Conservation (phyloP, 23 tunicate species). For the Clavelina lepadiformis region DNA sequence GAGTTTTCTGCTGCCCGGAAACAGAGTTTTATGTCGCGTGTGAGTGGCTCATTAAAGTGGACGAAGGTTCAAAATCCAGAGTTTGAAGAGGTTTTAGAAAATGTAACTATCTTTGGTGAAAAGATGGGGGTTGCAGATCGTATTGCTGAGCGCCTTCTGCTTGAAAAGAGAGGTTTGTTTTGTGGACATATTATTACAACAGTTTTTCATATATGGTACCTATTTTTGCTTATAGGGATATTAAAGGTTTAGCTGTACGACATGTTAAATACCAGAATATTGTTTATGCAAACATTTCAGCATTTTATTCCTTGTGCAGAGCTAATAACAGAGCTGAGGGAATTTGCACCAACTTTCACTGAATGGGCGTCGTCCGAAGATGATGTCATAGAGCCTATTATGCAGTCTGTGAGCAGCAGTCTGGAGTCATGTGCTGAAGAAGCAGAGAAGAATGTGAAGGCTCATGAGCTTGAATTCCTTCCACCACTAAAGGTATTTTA, state of each 20-base stretch:
- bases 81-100: constrained; percentile 32
- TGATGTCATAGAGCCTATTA: constrained; percentile 51
- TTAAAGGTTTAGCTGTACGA: too few species aligned
- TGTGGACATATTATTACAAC: too few species aligned
- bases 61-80: constrained; percentile 50
- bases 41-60: constrained; percentile 71
- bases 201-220: too few species aligned
- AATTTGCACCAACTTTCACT: constrained; percentile 66
- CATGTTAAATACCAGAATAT: neutral
- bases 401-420: constrained; percentile 48
- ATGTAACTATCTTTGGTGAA: constrained; percentile 56
- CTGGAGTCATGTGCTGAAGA: constrained; percentile 52
- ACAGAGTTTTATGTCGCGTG: constrained; percentile 52
- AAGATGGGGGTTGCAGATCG: constrained; percentile 65
- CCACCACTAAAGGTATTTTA: constrained; percentile 77
- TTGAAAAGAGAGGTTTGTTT: constrained; percentile 76
- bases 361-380: constrained; percentile 62
- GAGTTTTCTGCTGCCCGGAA: constrained; percentile 55
- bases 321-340: constrained; percentile 53
- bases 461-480: constrained; percentile 34
- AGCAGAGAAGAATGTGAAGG: constrained; percentile 29
- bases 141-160: constrained; percentile 51
- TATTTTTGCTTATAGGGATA: too few species aligned
- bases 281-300: neutral
- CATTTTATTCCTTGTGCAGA: constrained; percentile 29